Conservation (phyloP, 2,113 vertebrate genomes). For the Laticauda colubrina region DNA sequence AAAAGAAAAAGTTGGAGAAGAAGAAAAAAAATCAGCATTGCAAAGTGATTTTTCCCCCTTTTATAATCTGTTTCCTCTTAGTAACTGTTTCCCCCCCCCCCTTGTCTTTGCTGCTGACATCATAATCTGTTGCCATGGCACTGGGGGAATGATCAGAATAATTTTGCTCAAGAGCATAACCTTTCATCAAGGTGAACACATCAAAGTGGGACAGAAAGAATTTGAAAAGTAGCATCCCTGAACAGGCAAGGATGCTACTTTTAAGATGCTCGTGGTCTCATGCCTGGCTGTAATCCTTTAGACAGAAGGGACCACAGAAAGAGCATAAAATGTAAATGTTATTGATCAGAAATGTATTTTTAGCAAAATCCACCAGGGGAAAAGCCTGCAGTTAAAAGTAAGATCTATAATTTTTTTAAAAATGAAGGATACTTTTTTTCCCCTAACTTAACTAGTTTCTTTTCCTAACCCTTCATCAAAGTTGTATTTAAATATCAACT, state of each 20-base stretch:
- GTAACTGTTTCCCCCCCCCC: neutral
- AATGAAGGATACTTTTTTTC: neutral
- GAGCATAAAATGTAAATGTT: neutral
- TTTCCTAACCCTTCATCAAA: neutral
- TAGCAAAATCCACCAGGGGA: neutral
- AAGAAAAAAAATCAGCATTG: neutral
- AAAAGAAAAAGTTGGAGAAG: neutral
- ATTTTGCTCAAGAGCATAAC: neutral
- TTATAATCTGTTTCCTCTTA: constrained; percentile 5
- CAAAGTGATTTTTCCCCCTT: constrained; percentile 21
- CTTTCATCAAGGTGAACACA: neutral
- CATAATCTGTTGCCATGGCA: constrained; percentile 22
- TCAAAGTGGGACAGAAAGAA: fast-evolving
- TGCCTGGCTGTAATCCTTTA: neutral
- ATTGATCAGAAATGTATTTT: neutral
- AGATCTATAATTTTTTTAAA: neutral
- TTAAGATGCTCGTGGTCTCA: neutral
- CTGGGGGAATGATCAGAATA: constrained; percentile 42
- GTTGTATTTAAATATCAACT: neutral
- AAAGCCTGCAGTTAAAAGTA: neutral
- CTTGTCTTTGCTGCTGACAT: constrained; percentile 21
- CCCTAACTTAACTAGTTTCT: neutral
- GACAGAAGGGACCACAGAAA: neutral
- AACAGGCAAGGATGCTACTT: neutral
- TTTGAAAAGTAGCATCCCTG: neutral